Conservation (phyloP, 37 sponge, comb jelly and placozoan species). For the Mnemiopsis leidyi region DNA sequence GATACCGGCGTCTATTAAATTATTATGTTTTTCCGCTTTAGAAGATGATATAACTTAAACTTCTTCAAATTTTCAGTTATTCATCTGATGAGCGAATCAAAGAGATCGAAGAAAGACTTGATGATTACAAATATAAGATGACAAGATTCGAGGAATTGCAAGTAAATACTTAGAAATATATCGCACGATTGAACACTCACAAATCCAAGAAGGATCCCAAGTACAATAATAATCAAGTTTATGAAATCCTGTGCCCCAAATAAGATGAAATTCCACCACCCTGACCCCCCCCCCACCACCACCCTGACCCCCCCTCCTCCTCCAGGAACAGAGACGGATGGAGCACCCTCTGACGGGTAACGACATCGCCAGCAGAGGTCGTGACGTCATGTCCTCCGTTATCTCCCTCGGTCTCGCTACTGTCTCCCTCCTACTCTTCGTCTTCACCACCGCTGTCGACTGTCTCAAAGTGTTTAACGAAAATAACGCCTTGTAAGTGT, state of each 20-base stretch:
- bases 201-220: too few relatives aligned
- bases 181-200: too few relatives aligned
- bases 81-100: constrained; percentile 7
- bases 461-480: constrained; percentile 8
- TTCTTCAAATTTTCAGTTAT: constrained; percentile 22
- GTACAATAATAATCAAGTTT: too few relatives aligned
- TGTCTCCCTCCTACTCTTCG: constrained; percentile 44
- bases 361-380: constrained; percentile 43
- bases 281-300: background rate
- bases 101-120: constrained; percentile 40
- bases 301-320: background rate
- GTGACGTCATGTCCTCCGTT: constrained; percentile 56
- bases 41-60: too few relatives aligned
- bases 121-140: constrained; percentile 62
- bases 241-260: too few relatives aligned
- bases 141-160: constrained; percentile 41
- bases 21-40: too few relatives aligned
- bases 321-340: constrained; percentile 37
- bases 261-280: too few relatives aligned
- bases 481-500: constrained; percentile 46
- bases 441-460: constrained; percentile 41
- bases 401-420: constrained; percentile 22
- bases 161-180: constrained; percentile 1
- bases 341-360: background rate
- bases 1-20: too few relatives aligned